A percentile compares a stretch with the other conserved stretches of the same genome.
Evolutionary conservation across 2,888 invertebrate species (phyloP).

Genomic region (Griposia aprilina): DNA sequence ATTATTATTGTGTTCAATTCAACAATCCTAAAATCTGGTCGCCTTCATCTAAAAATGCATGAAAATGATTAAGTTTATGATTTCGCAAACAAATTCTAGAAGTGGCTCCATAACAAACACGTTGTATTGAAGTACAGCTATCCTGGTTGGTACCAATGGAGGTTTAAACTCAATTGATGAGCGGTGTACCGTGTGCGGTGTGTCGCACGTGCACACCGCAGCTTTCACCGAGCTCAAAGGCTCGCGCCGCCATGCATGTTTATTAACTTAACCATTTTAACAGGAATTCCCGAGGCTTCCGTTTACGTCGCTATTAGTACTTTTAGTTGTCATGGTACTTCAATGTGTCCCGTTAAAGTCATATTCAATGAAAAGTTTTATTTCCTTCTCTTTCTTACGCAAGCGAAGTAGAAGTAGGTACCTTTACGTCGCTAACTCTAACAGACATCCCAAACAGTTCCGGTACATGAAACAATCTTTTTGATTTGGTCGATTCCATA

Average conservation of each 20-base stretch:
- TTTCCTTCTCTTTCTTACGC: constrained; percentile 44
- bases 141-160: constrained; percentile 53
- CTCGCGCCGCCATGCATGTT: constrained; percentile 84
- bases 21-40: neutral
- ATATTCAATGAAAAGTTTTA: constrained; percentile 58
- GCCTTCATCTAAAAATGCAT: neutral
- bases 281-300: constrained; percentile 83
- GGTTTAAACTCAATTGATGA: constrained; percentile 74
- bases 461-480: neutral
- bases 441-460: constrained; percentile 6
- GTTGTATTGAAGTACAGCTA: constrained; percentile 46
- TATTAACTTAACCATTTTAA: constrained; percentile 88
- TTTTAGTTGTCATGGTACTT: constrained; percentile 73
- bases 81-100: constrained; percentile 7
- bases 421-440: constrained; percentile 4
- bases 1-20: neutral
- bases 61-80: neutral
- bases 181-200: constrained; percentile 65
- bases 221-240: constrained; percentile 88
- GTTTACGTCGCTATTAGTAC: constrained; percentile 81
- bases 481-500: neutral
- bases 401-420: constrained; percentile 10
- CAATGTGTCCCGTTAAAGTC: constrained; percentile 70
- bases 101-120: constrained; percentile 10
- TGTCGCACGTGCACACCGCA: constrained; percentile 75